Evolutionary conservation across 92 coral and sea anemone genomes (phyloP).

Genomic region (Chrysogorgia sp.): DNA sequence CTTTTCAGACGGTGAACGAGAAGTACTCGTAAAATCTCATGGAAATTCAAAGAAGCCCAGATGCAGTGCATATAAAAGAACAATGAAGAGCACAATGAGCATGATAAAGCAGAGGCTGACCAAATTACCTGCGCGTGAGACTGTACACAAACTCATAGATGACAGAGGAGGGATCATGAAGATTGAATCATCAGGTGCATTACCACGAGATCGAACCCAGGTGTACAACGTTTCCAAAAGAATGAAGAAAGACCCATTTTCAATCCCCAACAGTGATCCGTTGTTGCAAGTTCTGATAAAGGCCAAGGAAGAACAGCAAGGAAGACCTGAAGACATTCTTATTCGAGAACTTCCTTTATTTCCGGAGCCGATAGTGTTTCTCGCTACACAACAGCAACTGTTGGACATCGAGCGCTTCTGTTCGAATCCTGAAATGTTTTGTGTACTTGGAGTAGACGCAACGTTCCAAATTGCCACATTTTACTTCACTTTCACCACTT

Average conservation of each 20-base stretch:
- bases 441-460: conserved; percentile 56
- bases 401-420: conserved; percentile 55
- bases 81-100: conserved; percentile 33
- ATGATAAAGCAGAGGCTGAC: conserved; percentile 19
- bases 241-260: not conserved
- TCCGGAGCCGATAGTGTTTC: conserved; percentile 49
- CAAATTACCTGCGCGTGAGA: conserved; percentile 43
- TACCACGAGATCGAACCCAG: conserved; percentile 16
- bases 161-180: conserved; percentile 50
- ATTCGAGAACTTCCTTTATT: conserved; percentile 44
- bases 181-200: not conserved
- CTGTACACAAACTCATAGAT: conserved; percentile 37
- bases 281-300: conserved; percentile 40
- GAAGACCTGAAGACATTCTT: conserved; percentile 21
- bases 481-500: conserved; percentile 58
- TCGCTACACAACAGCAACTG: conserved; percentile 43
- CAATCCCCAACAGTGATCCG: conserved; percentile 42
- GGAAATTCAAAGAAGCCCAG: conserved; percentile 40
- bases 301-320: conserved; percentile 19
- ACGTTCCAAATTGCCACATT: conserved; percentile 53
- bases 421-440: conserved; percentile 47
- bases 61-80: not conserved
- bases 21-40: conserved; percentile 46
- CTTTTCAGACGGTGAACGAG: conserved; percentile 54
- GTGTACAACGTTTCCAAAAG: conserved; percentile 35